These are phyloP conservation scores for Vultur gryphus DNA, from an alignment of 2,797 vertebrate genomes.

Conservation along the genomic window DNA sequence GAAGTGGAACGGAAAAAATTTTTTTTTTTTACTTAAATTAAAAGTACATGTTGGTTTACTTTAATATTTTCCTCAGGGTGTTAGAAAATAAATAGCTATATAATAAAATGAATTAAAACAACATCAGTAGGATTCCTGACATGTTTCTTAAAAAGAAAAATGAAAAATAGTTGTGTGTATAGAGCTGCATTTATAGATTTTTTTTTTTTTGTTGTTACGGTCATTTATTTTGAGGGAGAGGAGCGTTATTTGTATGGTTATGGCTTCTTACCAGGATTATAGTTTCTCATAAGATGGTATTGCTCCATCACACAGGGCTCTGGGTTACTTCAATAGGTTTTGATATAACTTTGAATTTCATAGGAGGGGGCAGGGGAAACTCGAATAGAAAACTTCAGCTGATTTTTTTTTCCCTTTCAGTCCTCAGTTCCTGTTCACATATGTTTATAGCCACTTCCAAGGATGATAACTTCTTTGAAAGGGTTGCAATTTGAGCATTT, in stretches of 20 bases:
- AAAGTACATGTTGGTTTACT: neutral
- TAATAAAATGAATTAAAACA: constrained; percentile 21
- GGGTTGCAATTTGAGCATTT: constrained; percentile 29
- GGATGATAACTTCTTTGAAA: constrained; percentile 56
- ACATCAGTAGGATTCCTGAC: neutral
- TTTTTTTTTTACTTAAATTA: neutral
- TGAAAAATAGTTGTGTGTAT: neutral
- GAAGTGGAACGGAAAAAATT: neutral
- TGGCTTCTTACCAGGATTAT: neutral
- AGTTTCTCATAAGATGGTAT: neutral
- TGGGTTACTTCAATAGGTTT: neutral
- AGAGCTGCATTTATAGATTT: neutral
- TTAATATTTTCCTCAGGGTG: neutral
- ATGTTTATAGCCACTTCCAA: constrained; percentile 36
- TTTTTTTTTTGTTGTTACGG: neutral
- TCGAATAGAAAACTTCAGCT: neutral
- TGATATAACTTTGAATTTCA: neutral
- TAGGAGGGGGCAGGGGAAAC: neutral
- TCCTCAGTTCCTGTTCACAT: neutral
- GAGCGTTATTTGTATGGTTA: neutral
- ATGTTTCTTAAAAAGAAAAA: neutral
- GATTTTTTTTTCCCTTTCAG: neutral
- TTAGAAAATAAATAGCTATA: constrained; percentile 20
- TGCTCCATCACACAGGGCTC: neutral
- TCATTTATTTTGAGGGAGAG: constrained; percentile 1